These are phyloP conservation scores for Trachymyrmex septentrionalis DNA, from an alignment of 1,140 invertebrate species.

Conservation along the genomic window DNA sequence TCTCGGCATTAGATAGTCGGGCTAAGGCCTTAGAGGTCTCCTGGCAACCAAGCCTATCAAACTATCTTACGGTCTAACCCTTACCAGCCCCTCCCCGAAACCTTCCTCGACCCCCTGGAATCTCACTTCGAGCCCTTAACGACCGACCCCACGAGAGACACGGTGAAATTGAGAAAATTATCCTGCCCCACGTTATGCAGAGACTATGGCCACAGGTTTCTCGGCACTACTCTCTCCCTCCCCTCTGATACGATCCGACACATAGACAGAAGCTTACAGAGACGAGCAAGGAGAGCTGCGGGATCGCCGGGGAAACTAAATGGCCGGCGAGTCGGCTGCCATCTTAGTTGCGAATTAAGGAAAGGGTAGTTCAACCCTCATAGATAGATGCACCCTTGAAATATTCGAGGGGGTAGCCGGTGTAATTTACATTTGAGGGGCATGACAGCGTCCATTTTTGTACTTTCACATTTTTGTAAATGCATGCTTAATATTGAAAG, in stretches of 20 bases:
- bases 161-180: slow-evolving; percentile 87
- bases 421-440: slow-evolving; percentile 57
- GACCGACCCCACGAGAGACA: slow-evolving; percentile 85
- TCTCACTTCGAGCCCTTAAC: slow-evolving; percentile 85
- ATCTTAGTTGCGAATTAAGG: slow-evolving; percentile 86
- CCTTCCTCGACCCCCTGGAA: slow-evolving; percentile 80
- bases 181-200: slow-evolving; percentile 80
- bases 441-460: slow-evolving; percentile 50
- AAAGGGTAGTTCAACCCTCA: slow-evolving; percentile 78
- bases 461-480: not conserved
- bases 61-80: slow-evolving; percentile 85
- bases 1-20: slow-evolving; percentile 79
- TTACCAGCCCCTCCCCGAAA: slow-evolving; percentile 75
- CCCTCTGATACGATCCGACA: slow-evolving; percentile 42
- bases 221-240: slow-evolving; percentile 66
- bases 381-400: slow-evolving; percentile 45
- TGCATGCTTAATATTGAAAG: not conserved
- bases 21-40: slow-evolving; percentile 82
- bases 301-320: slow-evolving; percentile 63
- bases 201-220: slow-evolving; percentile 80
- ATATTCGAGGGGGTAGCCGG: slow-evolving; percentile 47
- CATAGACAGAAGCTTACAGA: slow-evolving; percentile 55
- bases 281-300: slow-evolving; percentile 64
- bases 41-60: slow-evolving; percentile 86
- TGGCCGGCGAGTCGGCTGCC: slow-evolving; percentile 78